These are phyloP conservation scores for Axea sp. DNA, from an alignment of 2,888 invertebrate species.

Conservation along the genomic window DNA sequence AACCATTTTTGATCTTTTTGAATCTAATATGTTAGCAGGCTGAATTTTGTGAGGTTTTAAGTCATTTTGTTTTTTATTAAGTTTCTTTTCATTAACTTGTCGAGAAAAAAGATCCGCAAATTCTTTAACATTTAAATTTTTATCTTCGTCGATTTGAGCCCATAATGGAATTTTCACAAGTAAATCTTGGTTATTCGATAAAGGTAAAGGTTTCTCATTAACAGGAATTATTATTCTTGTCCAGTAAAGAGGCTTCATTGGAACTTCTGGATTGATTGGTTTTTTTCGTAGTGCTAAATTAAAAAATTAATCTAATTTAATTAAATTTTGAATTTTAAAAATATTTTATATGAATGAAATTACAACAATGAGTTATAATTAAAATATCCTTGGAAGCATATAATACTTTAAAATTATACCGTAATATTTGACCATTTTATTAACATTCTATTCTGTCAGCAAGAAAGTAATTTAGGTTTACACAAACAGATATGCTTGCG, in stretches of 20 bases:
- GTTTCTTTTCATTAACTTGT: slow-evolving; percentile 88
- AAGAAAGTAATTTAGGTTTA: too few species aligned
- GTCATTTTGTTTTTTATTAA: slow-evolving; percentile 83
- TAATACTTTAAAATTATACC: too few species aligned
- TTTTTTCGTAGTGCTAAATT: slow-evolving; percentile 91
- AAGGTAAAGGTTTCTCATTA: slow-evolving; percentile 40
- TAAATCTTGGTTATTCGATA: slow-evolving; percentile 67
- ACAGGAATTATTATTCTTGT: slow-evolving; percentile 87
- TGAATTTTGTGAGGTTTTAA: slow-evolving; percentile 86
- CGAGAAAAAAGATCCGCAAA: slow-evolving; percentile 94
- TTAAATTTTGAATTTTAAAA: too few species aligned
- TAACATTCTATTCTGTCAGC: too few species aligned
- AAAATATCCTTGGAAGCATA: too few species aligned
- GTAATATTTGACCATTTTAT: too few species aligned
- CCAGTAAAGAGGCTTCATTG: slow-evolving; percentile 98
- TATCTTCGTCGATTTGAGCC: slow-evolving; percentile 91
- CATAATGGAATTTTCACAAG: slow-evolving; percentile 78
- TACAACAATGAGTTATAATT: too few species aligned
- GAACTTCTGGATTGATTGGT: slow-evolving; percentile 89
- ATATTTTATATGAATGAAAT: too few species aligned
- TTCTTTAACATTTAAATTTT: slow-evolving; percentile 89
- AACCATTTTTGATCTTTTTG: slow-evolving; percentile 95
- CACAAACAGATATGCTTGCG: too few species aligned
- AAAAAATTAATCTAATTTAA: too few species aligned
- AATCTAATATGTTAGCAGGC: slow-evolving; percentile 92